Percentiles rank a stretch among this genome's conserved stretches.
These are phyloP conservation scores for Tiliacea citrago DNA, from an alignment of 2,888 invertebrate genomes.

Conservation along the genomic window DNA sequence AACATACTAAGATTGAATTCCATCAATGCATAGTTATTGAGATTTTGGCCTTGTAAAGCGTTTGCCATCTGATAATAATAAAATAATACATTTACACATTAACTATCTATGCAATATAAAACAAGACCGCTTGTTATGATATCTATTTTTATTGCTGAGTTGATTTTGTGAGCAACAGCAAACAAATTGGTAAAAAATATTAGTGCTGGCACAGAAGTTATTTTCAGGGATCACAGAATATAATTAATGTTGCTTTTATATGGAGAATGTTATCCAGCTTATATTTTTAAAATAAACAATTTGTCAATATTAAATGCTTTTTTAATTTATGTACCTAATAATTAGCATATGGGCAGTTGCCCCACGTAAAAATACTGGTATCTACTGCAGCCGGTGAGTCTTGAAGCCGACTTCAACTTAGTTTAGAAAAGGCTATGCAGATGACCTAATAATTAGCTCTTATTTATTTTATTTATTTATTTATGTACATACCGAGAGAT, in stretches of 20 bases:
- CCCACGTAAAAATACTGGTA: not conserved
- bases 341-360: not conserved
- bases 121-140: not conserved
- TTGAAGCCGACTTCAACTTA: not conserved
- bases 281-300: slow-evolving; percentile 58
- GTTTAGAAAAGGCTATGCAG: too few species aligned
- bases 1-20: not conserved
- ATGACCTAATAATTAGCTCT: not conserved
- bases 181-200: not conserved
- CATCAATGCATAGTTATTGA: not conserved
- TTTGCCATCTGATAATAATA: slow-evolving; percentile 9
- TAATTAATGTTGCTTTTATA: slow-evolving; percentile 46
- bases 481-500: too few species aligned
- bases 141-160: not conserved
- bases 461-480: too few species aligned
- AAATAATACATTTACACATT: slow-evolving; percentile 3
- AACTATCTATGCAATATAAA: not conserved
- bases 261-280: slow-evolving; percentile 53
- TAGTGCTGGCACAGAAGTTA: not conserved
- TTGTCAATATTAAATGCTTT: slow-evolving; percentile 32
- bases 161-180: slow-evolving; percentile 18
- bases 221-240: slow-evolving; percentile 21
- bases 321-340: slow-evolving; percentile 2
- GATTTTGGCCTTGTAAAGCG: slow-evolving; percentile 1
- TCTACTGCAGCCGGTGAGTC: not conserved